A percentile compares a stretch with the other conserved stretches of the same genome.
These are phyloP conservation scores for Ivindomyrus marchei DNA, from an alignment of 2,113 vertebrate genomes.

Conservation along the genomic window DNA sequence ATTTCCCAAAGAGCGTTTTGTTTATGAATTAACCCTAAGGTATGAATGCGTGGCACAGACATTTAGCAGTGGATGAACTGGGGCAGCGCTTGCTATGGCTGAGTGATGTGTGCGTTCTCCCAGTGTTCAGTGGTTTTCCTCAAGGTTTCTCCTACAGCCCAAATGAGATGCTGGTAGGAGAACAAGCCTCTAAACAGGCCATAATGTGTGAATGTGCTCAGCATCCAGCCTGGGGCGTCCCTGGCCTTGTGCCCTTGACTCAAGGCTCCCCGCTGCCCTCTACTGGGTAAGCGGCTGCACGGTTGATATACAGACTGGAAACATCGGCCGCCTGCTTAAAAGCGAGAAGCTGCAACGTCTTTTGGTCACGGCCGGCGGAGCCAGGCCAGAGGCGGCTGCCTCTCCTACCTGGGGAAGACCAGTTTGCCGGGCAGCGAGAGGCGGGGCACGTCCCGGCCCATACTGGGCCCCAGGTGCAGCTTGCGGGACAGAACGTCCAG, in stretches of 20 bases:
- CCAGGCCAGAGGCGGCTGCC: background rate
- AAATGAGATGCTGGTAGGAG: background rate
- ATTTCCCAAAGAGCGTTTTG: background rate
- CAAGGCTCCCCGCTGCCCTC: background rate
- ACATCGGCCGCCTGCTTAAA: background rate
- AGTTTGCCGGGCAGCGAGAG: constrained; percentile 94
- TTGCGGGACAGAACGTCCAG: constrained; percentile 94
- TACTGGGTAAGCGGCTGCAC: background rate
- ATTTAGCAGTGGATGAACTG: background rate
- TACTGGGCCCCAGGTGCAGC: constrained; percentile 87
- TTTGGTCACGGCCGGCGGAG: background rate
- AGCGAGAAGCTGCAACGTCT: background rate
- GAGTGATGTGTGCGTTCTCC: background rate
- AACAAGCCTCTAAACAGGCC: background rate
- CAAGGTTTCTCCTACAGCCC: background rate
- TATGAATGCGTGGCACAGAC: background rate
- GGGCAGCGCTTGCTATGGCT: background rate
- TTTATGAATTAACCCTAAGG: background rate
- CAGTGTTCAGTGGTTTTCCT: background rate
- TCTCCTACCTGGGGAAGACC: constrained; percentile 88
- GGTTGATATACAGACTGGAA: background rate
- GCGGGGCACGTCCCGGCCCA: constrained; percentile 90
- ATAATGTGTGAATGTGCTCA: background rate
- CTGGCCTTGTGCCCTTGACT: background rate
- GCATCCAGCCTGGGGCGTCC: background rate